Conservation (phyloP, 2,888 invertebrate species). For the Tridacna gigas region DNA sequence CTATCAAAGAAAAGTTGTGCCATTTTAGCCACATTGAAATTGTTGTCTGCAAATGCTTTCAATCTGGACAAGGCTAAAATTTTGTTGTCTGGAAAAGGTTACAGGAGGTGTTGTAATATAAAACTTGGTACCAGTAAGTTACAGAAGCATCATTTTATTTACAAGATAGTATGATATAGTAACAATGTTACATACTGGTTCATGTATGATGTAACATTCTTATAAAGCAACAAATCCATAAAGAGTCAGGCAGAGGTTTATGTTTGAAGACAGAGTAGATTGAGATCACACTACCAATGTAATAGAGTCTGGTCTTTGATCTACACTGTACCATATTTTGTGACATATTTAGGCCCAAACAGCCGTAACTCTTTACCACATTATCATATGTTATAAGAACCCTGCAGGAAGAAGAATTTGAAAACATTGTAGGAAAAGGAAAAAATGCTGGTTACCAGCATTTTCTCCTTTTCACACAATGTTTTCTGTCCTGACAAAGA, state of each 20-base stretch:
- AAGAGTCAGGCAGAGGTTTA: neutral
- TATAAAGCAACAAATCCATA: neutral
- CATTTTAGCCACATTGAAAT: neutral
- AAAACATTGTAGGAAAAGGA: neutral
- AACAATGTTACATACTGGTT: no score
- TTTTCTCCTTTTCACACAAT: neutral
- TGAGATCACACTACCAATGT: neutral
- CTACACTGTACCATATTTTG: neutral
- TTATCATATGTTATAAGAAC: no score
- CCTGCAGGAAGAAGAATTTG: neutral
- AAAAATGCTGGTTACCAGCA: neutral
- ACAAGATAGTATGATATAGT: no score
- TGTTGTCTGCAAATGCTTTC: neutral
- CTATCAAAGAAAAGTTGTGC: neutral
- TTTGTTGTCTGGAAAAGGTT: no score
- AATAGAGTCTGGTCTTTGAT: neutral
- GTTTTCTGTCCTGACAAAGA: neutral
- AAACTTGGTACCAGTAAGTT: no score
- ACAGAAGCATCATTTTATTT: no score
- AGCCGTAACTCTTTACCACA: neutral
- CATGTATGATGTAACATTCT: neutral
- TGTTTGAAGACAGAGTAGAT: neutral
- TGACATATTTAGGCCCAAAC: neutral
- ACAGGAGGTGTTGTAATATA: no score
- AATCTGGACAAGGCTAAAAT: neutral